Percentiles rank a stretch among this genome's conserved stretches.
Conservation (phyloP, 2,797 vertebrate genomes). For the Carcharodon carcharias region DNA sequence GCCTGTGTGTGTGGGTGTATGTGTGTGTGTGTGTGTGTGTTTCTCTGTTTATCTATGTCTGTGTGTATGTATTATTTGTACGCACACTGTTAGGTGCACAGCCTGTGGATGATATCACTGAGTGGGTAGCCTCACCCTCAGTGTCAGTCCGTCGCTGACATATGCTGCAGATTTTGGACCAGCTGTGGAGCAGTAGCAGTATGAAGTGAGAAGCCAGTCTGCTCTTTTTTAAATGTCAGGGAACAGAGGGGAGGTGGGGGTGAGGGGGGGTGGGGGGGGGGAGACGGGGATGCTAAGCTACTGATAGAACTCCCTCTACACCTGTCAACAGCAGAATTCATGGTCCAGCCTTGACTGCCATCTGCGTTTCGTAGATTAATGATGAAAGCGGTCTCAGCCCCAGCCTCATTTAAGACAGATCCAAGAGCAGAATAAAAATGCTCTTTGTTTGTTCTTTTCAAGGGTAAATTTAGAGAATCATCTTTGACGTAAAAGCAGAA, state of each 20-base stretch:
- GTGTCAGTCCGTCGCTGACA: background rate
- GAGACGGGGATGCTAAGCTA: background rate
- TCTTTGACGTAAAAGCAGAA: background rate
- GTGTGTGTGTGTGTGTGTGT: background rate
- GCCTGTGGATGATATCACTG: background rate
- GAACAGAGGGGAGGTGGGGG: background rate
- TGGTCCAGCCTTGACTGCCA: background rate
- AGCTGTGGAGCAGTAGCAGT: background rate
- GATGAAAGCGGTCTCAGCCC: background rate
- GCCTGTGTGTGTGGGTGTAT: background rate
- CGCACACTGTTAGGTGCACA: background rate
- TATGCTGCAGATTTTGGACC: background rate
- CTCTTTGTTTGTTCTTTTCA: background rate
- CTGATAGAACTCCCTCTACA: background rate
- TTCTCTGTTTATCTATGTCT: background rate
- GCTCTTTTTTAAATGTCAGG: background rate
- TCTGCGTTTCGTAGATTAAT: background rate
- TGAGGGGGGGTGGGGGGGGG: background rate
- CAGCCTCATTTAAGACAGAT: background rate
- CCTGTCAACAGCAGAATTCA: background rate
- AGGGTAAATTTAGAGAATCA: background rate
- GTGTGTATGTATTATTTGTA: background rate
- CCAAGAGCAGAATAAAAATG: background rate
- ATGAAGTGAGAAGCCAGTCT: background rate
- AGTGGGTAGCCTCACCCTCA: background rate